phyloP scores from a whole-genome alignment of 53 echinoderm and acorn worm species.

The Henricia sp. region DNA sequence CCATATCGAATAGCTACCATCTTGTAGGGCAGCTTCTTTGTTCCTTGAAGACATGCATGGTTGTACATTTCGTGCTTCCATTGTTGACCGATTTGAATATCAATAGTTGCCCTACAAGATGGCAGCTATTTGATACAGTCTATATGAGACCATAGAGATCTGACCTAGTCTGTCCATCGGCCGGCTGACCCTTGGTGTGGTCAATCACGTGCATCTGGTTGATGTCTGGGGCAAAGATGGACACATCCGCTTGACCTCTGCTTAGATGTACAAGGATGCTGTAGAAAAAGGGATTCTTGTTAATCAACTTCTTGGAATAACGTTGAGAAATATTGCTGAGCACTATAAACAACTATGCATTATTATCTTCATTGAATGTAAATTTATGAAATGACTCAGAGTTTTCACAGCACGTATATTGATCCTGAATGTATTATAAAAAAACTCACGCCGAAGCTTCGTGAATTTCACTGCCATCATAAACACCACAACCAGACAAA shows the following conservation, averaged over 20 bases:
- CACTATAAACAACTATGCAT: background rate
- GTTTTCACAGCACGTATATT: too few relatives aligned
- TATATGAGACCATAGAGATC: too few relatives aligned
- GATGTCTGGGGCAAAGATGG: constrained; percentile 90
- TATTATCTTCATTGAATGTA: background rate
- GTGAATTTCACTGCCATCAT: constrained; percentile 95
- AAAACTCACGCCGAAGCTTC: constrained; percentile 93
- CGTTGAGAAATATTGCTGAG: background rate
- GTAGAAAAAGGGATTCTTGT: background rate
- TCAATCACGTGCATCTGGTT: constrained; percentile 96
- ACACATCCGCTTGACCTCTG: constrained; percentile 78
- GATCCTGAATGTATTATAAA: background rate
- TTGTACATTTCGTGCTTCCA: too few relatives aligned
- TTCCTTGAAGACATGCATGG: too few relatives aligned
- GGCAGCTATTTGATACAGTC: too few relatives aligned
- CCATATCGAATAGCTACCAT: too few relatives aligned
- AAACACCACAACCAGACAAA: constrained; percentile 89
- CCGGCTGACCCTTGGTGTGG: constrained; percentile 89
- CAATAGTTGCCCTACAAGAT: too few relatives aligned
- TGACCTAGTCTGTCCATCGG: constrained; percentile 84
- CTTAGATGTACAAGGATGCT: constrained; percentile 88
- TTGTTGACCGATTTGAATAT: too few relatives aligned
- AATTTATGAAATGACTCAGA: too few relatives aligned
- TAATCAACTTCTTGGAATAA: background rate
- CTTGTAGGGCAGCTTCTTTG: too few relatives aligned